Evolutionary conservation across 1,140 invertebrate genomes (phyloP).

Genomic region (Leptoteleia sp.): DNA sequence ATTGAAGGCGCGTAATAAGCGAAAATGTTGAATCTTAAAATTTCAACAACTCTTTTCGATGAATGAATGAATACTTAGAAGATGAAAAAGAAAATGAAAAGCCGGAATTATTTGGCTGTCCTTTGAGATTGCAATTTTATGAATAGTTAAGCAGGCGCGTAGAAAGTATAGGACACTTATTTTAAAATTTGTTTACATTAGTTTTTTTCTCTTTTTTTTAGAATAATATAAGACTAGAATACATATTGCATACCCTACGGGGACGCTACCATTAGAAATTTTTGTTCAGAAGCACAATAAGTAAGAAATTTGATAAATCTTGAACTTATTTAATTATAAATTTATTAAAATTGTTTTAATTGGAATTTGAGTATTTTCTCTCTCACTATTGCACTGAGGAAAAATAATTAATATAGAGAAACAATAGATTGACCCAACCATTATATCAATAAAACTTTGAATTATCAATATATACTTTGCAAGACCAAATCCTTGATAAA

Average conservation of each 20-base stretch:
- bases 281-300: conserved; percentile 36
- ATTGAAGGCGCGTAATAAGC: conserved; percentile 25
- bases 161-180: no score
- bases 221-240: no score
- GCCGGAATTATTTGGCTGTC: conserved; percentile 26
- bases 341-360: no score
- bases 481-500: no score
- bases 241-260: conserved; percentile 44
- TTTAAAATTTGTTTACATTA: conserved; percentile 1
- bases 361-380: no score
- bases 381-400: no score
- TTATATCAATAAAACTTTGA: conserved; percentile 15
- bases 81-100: conserved; percentile 39
- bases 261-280: conserved; percentile 59
- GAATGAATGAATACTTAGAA: conserved; percentile 31
- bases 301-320: no score
- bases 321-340: no score
- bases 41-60: conserved; percentile 26
- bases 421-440: no score
- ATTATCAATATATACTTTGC: conserved; percentile 17
- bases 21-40: conserved; percentile 43
- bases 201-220: no score
- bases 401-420: no score
- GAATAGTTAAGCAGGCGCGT: conserved; percentile 29
- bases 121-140: conserved; percentile 39